Base-by-base conservation (phyloP, 2,888 invertebrate genomes). In the Antitype chi region DNA sequence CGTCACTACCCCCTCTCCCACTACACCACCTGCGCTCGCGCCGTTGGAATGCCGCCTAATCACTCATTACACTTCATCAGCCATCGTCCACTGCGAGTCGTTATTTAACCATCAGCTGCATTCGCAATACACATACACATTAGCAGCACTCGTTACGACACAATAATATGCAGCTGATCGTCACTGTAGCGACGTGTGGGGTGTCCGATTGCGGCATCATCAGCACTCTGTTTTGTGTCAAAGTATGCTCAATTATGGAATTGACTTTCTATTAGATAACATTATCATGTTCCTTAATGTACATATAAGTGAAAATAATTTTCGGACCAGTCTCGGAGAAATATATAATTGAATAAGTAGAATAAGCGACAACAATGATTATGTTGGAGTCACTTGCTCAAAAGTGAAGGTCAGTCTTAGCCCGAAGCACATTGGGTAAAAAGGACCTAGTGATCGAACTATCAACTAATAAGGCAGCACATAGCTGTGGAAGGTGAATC, bases 21-120 rank as follows among this genome's bases (percentile, higher is more conserved):
- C 9, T 43, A 3, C 20, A 17, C 28, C 47, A 13, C 25, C 47
- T 15, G 25, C 43, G 7, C n/a, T 47, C 47, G 38, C 64, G 9
- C 17, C 47, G 47, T 2, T 53, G 76, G 85, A 85, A 88, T 88
- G 87, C 77, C 70, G 67, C 70, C 73, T 81, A 85, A 81, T 87
- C 78, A 74, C 67, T 85, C 64, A 79, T 76, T 81, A 79, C 77
- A 76, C 25, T 32, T 53, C 52, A n/a, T 32, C 59, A 53, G 63
- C 28, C 67, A 43, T 57, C 70, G 23, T 23, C 38, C 68, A 49
- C 23, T 23, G 28, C 55, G 62, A 38, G 38, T 70, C 53, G 78
- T 80, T 78, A 77, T 72, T 85, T 55, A 79, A 74, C 76, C 75
- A 81, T 63, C 74, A 70, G 28, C 43, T 49, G 66, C 69, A 85